Evolutionary conservation across 2,888 invertebrate species (phyloP).

Genomic region (Drosophila acutilabella): DNA sequence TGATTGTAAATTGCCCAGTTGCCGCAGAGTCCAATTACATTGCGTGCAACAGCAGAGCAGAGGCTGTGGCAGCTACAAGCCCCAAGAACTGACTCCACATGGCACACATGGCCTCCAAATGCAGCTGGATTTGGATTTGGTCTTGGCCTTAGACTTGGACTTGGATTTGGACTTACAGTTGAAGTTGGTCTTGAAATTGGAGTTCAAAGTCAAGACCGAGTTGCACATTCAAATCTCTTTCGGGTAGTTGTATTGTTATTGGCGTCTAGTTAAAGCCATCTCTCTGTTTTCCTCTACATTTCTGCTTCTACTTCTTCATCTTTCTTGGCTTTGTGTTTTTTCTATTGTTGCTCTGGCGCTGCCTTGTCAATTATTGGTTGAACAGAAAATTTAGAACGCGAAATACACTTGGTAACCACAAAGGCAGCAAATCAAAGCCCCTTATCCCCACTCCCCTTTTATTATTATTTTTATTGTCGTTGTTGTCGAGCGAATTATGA

Average conservation of each 20-base stretch:
- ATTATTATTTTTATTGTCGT: conserved; percentile 27
- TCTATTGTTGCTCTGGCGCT: conserved; percentile 60
- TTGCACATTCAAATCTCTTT: conserved; percentile 63
- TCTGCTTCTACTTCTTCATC: conserved; percentile 15
- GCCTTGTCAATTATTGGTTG: conserved; percentile 78
- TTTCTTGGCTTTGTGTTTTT: conserved; percentile 27
- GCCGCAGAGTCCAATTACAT: conserved; percentile 68
- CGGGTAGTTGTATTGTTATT: conserved; percentile 55
- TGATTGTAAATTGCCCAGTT: conserved; percentile 61
- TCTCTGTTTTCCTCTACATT: conserved; percentile 16
- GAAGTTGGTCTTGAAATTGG: conserved; percentile 28
- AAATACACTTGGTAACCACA: conserved; percentile 62
- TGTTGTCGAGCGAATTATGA: conserved; percentile 57
- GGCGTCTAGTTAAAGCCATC: conserved; percentile 61
- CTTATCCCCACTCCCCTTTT: conserved; percentile 6
- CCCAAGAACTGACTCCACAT: conserved; percentile 18
- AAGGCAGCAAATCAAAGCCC: conserved; percentile 68
- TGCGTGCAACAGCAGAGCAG: conserved; percentile 57
- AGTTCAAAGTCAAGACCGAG: conserved; percentile 63
- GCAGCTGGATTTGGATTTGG: conserved; percentile 24
- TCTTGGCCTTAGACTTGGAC: conserved; percentile 31
- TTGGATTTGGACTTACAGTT: conserved; percentile 33
- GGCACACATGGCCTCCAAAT: conserved; percentile 59
- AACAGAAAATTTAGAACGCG: conserved; percentile 79
- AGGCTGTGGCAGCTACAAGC: conserved; percentile 43